Evolutionary conservation across 2,797 vertebrate species (phyloP).

Genomic region (Girardinus metallicus): DNA sequence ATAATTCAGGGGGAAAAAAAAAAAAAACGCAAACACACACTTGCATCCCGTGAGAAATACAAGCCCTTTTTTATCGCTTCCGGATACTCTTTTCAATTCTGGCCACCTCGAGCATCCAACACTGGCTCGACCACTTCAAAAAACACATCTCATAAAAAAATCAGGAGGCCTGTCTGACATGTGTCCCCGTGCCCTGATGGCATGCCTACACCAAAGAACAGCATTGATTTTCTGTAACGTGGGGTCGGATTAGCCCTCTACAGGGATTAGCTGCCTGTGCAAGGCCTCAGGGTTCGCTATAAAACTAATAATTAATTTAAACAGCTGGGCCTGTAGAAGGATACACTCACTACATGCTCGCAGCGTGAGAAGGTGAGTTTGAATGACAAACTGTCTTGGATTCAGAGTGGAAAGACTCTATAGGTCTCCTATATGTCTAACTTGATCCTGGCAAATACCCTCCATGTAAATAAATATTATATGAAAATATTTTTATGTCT

Average conservation of each 20-base stretch:
- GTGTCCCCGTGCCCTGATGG: conserved; percentile 83
- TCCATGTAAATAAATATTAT: background rate
- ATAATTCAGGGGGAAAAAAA: conserved; percentile 39
- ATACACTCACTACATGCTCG: conserved; percentile 73
- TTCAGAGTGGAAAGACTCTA: conserved; percentile 46
- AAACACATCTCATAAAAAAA: conserved; percentile 85
- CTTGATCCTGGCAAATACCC: conserved; percentile 22
- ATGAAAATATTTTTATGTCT: background rate
- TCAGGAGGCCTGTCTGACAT: conserved; percentile 85
- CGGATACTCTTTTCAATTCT: conserved; percentile 83
- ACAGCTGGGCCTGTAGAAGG: conserved; percentile 80
- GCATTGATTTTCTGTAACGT: conserved; percentile 90
- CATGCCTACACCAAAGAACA: conserved; percentile 83
- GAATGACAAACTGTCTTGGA: conserved; percentile 74
- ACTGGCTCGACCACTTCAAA: conserved; percentile 82
- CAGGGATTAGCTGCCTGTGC: conserved; percentile 87
- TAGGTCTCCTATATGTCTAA: conserved; percentile 33
- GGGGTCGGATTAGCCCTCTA: conserved; percentile 86
- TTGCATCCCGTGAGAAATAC: conserved; percentile 71
- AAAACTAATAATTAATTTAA: conserved; percentile 94
- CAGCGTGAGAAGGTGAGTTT: conserved; percentile 59
- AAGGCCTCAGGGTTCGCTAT: conserved; percentile 85
- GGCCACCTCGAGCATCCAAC: conserved; percentile 85
- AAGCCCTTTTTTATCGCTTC: conserved; percentile 64
- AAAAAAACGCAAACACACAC: conserved; percentile 23